phyloP scores from a whole-genome alignment of 2,888 invertebrate species.

The Diloba caeruleocephala region DNA sequence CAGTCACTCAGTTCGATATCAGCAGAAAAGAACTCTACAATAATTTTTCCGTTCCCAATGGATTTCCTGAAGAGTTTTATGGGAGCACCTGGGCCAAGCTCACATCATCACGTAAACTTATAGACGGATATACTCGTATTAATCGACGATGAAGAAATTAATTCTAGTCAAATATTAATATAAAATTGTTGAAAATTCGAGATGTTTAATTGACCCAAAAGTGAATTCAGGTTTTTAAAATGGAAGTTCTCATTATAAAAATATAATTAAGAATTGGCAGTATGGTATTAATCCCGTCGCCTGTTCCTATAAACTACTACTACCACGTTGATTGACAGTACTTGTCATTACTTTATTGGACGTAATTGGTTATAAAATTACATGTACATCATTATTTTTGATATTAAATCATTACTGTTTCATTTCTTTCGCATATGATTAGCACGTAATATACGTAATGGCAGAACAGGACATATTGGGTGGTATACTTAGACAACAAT shows the following conservation, averaged over 20 bases:
- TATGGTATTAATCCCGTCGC: too few species aligned
- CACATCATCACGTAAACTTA: slow-evolving; percentile 54
- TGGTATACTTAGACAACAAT: too few species aligned
- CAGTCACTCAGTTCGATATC: slow-evolving; percentile 97
- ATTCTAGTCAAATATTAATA: slow-evolving; percentile 38
- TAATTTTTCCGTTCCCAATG: slow-evolving; percentile 97
- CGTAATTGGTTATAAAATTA: too few species aligned
- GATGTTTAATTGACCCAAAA: slow-evolving; percentile 6
- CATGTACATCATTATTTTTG: slow-evolving; percentile 19
- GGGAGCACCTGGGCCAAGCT: slow-evolving; percentile 66
- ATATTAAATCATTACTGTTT: slow-evolving; percentile 11
- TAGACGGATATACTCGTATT: slow-evolving; percentile 24
- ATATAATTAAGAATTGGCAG: too few species aligned
- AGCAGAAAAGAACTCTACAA: slow-evolving; percentile 98
- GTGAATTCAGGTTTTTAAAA: slow-evolving; percentile 8
- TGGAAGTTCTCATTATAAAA: too few species aligned
- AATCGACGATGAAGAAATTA: slow-evolving; percentile 10
- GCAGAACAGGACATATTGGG: not conserved
- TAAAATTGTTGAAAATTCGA: slow-evolving; percentile 12
- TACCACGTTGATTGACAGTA: slow-evolving; percentile 4
- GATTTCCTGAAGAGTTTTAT: slow-evolving; percentile 91
- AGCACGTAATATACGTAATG: not conserved
- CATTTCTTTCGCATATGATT: slow-evolving; percentile 1
- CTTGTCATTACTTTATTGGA: slow-evolving; percentile 15
- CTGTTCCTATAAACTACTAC: not conserved